Evolutionary conservation across 2,797 vertebrate species (phyloP), one percentile per base, ranked within the genome.

Genomic region (Chaunax sp.): DNA sequence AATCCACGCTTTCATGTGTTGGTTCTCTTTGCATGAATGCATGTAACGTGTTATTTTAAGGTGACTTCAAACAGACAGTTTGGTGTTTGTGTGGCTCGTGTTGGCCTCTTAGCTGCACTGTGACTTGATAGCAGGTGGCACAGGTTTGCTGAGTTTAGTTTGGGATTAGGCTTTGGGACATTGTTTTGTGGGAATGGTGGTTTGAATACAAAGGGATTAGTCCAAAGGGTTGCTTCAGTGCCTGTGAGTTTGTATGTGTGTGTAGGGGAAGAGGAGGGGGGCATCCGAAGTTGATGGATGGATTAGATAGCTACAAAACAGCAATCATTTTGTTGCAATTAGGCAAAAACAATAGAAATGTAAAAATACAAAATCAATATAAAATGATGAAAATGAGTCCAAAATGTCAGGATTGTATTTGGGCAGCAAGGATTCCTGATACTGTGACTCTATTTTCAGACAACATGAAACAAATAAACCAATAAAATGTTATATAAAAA

Each of bases 141-240:
- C 69, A 81, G 85, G 89, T 92, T 88, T 86, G 87, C 70, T 51
- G 83, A 80, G 81, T 58, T 88, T 75, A 78, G 86, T 91, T 92
- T 91, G 74, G 90, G 88, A 93, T 87, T 87, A 90, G 80, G 78
- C 65, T 90, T 85, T 79, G 65, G 80, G 82, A 89, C 89, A 91
- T 88, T 92, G 92, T 94, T 90, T 91, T 75, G 85, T 85, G 82
- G 89, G 88, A 88, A 92, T 84, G 72, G 79, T 81, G 83, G 86
- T 85, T 82, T 89, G 93, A 94, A 93, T 93, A 94, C 92, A 95
- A 94, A 93, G 82, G 90, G 90, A 93, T 94, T 94, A 92, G 88
- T 82, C 83, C 77, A 87, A 89, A 90, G 80, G 85, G 84, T 82
- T 92, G 86, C 80, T 89, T 91, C 86, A 82, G 70, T 92, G 87